Evolutionary conservation across 2,797 vertebrate species (phyloP).

Genomic region (Cottoperca gobio): DNA sequence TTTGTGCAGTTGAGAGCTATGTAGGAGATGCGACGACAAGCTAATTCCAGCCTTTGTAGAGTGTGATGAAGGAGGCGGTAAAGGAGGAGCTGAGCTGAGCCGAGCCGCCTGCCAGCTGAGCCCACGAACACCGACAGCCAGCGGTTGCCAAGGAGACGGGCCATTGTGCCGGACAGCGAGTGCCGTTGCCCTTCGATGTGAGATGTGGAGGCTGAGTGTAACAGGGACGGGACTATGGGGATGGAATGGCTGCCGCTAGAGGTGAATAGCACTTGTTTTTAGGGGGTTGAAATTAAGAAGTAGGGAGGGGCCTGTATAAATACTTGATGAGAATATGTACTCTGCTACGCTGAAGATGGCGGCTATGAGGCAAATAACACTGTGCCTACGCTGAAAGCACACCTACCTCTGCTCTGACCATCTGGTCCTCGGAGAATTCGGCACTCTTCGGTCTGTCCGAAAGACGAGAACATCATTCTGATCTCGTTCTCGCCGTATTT

Average conservation of each 20-base stretch:
- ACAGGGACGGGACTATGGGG: constrained; percentile 43
- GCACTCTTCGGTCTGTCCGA: constrained; percentile 97
- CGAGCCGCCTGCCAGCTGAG: constrained; percentile 80
- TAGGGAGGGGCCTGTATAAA: constrained; percentile 52
- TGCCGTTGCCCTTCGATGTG: constrained; percentile 61
- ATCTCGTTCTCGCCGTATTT: constrained; percentile 98
- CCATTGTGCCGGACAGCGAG: constrained; percentile 75
- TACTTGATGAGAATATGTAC: constrained; percentile 54
- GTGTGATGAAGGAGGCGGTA: constrained; percentile 75
- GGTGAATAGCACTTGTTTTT: constrained; percentile 63
- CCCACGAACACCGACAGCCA: constrained; percentile 77
- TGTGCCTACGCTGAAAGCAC: constrained; percentile 24
- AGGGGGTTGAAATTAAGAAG: constrained; percentile 30
- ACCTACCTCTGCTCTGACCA: constrained; percentile 97
- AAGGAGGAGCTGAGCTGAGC: constrained; percentile 72
- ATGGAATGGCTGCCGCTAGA: constrained; percentile 63
- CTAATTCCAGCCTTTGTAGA: constrained; percentile 80
- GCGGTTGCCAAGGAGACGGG: constrained; percentile 79
- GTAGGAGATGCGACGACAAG: constrained; percentile 69
- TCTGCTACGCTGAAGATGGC: constrained; percentile 36
- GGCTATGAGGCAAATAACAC: constrained; percentile 22
- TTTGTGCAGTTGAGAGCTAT: constrained; percentile 64
- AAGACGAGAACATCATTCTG: constrained; percentile 98
- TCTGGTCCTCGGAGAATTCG: constrained; percentile 96
- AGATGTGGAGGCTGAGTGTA: constrained; percentile 64